phyloP scores from a whole-genome alignment of 1,140 invertebrate genomes.

The Apis laboriosa region DNA sequence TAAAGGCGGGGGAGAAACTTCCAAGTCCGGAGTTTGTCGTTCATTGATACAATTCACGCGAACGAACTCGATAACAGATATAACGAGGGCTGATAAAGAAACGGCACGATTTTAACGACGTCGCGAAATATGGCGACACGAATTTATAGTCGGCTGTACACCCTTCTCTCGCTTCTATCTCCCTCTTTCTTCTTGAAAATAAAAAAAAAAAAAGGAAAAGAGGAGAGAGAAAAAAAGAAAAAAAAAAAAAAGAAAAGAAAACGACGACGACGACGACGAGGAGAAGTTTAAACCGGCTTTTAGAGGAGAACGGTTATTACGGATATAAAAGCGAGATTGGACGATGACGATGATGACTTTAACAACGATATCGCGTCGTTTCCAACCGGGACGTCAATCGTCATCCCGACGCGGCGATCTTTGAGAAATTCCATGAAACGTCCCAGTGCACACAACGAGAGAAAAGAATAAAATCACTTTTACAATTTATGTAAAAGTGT shows the following conservation, averaged over 20 bases:
- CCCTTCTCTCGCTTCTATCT: neutral
- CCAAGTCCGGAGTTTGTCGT: neutral
- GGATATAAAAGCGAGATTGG: slow-evolving; percentile 31
- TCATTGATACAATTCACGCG: slow-evolving; percentile 14
- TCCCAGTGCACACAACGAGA: no score
- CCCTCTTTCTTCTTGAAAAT: neutral
- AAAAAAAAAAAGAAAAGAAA: neutral
- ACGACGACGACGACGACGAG: neutral
- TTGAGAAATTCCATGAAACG: neutral
- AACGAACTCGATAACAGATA: slow-evolving; percentile 1
- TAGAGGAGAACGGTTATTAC: slow-evolving; percentile 28
- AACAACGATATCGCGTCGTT: slow-evolving; percentile 16
- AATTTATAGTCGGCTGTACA: slow-evolving; percentile 17
- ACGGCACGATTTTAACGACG: slow-evolving; percentile 26
- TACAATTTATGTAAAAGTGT: no score
- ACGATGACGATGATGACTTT: slow-evolving; percentile 32
- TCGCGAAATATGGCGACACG: slow-evolving; percentile 12
- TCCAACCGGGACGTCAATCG: neutral
- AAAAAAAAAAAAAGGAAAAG: neutral
- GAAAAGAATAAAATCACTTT: no score
- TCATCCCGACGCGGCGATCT: neutral
- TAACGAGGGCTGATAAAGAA: slow-evolving; percentile 29
- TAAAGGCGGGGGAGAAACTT: neutral
- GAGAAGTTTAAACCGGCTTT: slow-evolving; percentile 21
- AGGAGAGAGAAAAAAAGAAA: neutral